Percentiles rank a stretch among this genome's conserved stretches.
phyloP scores from a whole-genome alignment of 2,888 invertebrate species.

The Adelphocoris suturalis region DNA sequence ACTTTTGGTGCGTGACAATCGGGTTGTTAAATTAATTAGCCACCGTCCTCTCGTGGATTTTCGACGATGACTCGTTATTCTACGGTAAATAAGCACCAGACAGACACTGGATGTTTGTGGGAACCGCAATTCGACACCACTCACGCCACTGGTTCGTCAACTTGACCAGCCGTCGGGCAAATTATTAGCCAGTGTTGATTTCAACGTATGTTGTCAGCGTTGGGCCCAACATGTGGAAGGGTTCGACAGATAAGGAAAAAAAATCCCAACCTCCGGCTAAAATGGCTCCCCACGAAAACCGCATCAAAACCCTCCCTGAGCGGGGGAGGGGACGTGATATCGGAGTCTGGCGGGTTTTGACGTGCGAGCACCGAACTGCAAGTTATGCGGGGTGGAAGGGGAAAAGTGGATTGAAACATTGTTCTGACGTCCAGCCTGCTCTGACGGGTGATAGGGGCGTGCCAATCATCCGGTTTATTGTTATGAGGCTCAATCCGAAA shows the following conservation, averaged over 20 bases:
- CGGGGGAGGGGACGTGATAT: background rate
- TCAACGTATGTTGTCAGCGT: background rate
- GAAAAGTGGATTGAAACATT: slow-evolving; percentile 24
- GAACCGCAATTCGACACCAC: too few species aligned
- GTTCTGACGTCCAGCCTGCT: background rate
- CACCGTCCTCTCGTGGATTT: too few species aligned
- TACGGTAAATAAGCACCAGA: too few species aligned
- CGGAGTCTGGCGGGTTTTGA: background rate
- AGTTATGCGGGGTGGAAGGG: background rate
- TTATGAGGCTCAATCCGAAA: slow-evolving; percentile 35
- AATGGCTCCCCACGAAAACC: background rate
- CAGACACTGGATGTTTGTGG: too few species aligned
- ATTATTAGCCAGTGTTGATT: background rate
- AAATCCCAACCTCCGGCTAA: slow-evolving; percentile 35
- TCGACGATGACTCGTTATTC: too few species aligned
- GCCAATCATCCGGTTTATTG: slow-evolving; percentile 42
- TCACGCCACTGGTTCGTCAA: too few species aligned
- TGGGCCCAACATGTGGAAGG: background rate
- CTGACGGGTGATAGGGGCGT: slow-evolving; percentile 26
- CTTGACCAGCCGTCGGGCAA: background rate
- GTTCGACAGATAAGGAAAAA: background rate
- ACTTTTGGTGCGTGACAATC: too few species aligned
- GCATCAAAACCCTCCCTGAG: background rate
- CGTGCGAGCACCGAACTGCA: slow-evolving; percentile 1
- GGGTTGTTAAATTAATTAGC: too few species aligned